phyloP scores from a whole-genome alignment of 2,797 vertebrate genomes.

The Garrulus glandarius region DNA sequence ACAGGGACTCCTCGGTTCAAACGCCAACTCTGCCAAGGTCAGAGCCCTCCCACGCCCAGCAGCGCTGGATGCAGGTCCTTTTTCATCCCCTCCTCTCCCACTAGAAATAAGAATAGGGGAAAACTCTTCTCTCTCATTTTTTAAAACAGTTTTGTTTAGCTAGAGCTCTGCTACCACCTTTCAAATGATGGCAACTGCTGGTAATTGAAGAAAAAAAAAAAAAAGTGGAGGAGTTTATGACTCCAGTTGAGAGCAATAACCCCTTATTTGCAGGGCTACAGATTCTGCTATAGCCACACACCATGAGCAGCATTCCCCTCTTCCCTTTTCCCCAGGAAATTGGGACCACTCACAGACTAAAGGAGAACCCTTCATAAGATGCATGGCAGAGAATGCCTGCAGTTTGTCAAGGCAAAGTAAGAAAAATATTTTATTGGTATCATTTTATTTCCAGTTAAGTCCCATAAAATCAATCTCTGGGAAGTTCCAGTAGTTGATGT shows the following conservation, averaged over 20 bases:
- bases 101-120: background rate
- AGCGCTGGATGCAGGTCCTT: background rate
- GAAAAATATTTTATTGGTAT: conserved; percentile 55
- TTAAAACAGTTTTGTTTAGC: background rate
- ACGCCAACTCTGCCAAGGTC: background rate
- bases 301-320: background rate
- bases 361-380: background rate
- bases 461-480: conserved; percentile 50
- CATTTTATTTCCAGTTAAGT: conserved; percentile 54
- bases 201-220: background rate
- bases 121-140: background rate
- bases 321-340: background rate
- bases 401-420: conserved; percentile 32
- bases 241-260: background rate
- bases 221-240: background rate
- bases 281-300: background rate
- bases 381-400: background rate
- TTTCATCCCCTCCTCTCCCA: background rate
- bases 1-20: background rate
- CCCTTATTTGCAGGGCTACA: background rate
- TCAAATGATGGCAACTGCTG: background rate
- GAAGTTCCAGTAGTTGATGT: conserved; percentile 37
- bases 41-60: background rate
- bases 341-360: background rate
- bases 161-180: background rate